Evolutionary conservation across 2,888 invertebrate species (phyloP).

Genomic region (Drosophila rellima): DNA sequence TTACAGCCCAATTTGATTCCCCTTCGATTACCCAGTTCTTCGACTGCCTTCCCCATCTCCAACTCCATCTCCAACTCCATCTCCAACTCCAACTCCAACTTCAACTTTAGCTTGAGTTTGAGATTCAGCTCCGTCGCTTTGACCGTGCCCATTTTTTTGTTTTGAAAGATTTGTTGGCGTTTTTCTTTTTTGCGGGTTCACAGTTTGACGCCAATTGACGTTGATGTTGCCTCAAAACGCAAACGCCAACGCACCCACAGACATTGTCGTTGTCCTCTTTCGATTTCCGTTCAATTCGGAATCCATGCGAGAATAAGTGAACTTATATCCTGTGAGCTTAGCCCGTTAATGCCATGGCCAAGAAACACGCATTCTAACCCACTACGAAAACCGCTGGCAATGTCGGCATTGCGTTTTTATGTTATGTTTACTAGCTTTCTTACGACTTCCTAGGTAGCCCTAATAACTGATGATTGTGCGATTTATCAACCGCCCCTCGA

Average conservation of each 20-base stretch:
- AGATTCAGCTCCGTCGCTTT: constrained; percentile 7
- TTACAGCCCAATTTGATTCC: constrained; percentile 83
- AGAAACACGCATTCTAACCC: constrained; percentile 34
- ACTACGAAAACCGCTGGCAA: constrained; percentile 33
- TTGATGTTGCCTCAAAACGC: constrained; percentile 43
- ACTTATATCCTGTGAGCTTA: constrained; percentile 71
- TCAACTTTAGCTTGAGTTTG: neutral
- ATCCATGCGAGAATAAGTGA: constrained; percentile 40
- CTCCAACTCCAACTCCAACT: neutral
- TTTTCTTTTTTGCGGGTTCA: constrained; percentile 55
- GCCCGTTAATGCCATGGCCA: constrained; percentile 56
- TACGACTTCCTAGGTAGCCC: constrained; percentile 73
- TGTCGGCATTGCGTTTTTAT: constrained; percentile 56
- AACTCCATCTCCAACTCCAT: neutral
- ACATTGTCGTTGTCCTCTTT: constrained; percentile 54
- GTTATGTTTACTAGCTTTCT: constrained; percentile 67
- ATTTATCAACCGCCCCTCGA: constrained; percentile 60
- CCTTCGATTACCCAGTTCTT: constrained; percentile 64
- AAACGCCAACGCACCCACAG: constrained; percentile 24
- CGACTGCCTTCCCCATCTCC: constrained; percentile 10
- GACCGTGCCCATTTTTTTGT: constrained; percentile 52
- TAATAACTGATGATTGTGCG: constrained; percentile 82
- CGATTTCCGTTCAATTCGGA: constrained; percentile 68
- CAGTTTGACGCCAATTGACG: constrained; percentile 61
- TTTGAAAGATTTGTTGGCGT: constrained; percentile 73